Base-by-base conservation (phyloP, 1,140 invertebrate species). In the Chionoecetes opilio region DNA sequence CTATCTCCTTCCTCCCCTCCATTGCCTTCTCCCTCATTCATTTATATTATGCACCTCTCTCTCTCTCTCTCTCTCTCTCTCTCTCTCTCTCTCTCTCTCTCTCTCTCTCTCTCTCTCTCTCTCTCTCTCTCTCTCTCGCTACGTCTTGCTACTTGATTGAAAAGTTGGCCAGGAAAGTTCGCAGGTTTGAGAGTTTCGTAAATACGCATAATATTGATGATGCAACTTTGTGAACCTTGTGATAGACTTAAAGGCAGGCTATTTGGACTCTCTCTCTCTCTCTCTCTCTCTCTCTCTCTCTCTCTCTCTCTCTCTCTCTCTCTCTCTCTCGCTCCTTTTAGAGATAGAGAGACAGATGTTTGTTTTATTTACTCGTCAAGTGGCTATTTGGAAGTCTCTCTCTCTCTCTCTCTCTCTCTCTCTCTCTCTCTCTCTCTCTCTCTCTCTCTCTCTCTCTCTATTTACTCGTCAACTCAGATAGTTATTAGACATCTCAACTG, bases 341-440 rank as follows among this genome's bases (percentile, higher is more conserved):
- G 38, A 41, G 38, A 41, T 2, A 53, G 46, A 53, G 46, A 53
- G 46, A 53, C 2, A 53, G 9, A 53, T n/a, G n/a, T n/a, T n/a
- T n/a, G n/a, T 17, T 53, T 0, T 17, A 11, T 53, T 9, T 41
- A 41, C 14, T 14, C 21, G 11, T 53, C 46, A 2, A 14, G n/a
- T n/a, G n/a, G 0, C 35, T 0, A 31, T 87, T 87, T 3, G 0
- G 1, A 26, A 32, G n/a, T 89, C 87, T 89, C 87, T 89, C 87
- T 89, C 87, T 86, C 84, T 86, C 84, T 86, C 84, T 86, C 84
- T 86, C 84, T 41, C 87, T 89, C 87, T 41, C 84, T 86, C 84
- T 86, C 84, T 86, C 84, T 86, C 84, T 86, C 84, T 86, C 84
- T 86, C 84, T 86, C 84, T 86, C 84, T 86, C 84, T 86, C 84